phyloP scores from a whole-genome alignment of 2,888 invertebrate species.

The Arctia plantaginis region DNA sequence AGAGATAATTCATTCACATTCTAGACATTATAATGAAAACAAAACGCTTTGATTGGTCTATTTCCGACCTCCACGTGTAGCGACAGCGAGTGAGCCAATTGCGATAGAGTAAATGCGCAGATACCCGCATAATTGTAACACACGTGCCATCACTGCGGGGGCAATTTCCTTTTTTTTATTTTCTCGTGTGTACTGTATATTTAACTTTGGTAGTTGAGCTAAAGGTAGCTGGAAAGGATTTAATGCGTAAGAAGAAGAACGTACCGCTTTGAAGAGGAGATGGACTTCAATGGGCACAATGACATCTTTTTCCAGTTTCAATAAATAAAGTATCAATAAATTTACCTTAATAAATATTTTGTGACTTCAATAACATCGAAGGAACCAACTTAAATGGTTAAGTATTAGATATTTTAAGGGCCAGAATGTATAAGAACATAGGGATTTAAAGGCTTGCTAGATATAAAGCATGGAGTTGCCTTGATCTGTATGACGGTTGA shows the following conservation, averaged over 20 bases:
- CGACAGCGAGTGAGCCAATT: not conserved
- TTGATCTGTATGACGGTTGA: too few relatives aligned
- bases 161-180: not conserved
- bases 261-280: not conserved
- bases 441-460: not conserved
- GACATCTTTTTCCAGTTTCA: too few relatives aligned
- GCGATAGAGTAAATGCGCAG: not conserved
- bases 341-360: too few relatives aligned
- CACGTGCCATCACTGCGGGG: not conserved
- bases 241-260: too few relatives aligned
- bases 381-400: too few relatives aligned
- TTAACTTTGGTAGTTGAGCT: not conserved
- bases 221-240: too few relatives aligned
- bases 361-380: too few relatives aligned
- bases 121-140: not conserved
- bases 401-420: not conserved
- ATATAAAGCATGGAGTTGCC: not conserved
- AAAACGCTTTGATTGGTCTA: not conserved
- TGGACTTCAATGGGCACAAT: not conserved
- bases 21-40: not conserved
- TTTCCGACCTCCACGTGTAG: not conserved
- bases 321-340: too few relatives aligned
- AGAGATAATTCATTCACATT: not conserved
- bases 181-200: not conserved
- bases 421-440: not conserved